A percentile compares a stretch with the other conserved stretches of the same genome.
Evolutionary conservation across 2,888 invertebrate species (phyloP).

Genomic region (Lysandra coridon): DNA sequence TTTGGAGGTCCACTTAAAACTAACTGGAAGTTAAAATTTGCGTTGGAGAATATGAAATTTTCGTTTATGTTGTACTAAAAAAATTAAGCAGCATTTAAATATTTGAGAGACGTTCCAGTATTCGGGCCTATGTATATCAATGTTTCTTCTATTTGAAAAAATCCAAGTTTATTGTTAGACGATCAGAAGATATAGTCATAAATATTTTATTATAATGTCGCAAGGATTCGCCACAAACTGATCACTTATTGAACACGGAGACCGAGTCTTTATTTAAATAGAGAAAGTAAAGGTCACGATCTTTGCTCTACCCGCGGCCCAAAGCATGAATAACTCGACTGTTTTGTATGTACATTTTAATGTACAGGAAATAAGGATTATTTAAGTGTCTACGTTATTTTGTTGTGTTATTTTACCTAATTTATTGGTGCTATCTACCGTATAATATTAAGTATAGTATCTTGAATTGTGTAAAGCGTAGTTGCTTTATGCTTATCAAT

Average conservation of each 20-base stretch:
- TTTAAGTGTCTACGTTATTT: slow-evolving; percentile 5
- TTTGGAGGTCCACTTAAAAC: too few species aligned
- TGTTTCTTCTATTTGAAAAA: too few species aligned
- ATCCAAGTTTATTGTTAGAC: too few species aligned
- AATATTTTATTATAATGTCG: not conserved
- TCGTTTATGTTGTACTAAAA: too few species aligned
- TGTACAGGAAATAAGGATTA: not conserved
- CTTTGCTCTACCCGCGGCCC: slow-evolving; percentile 35
- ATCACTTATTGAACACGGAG: slow-evolving; percentile 30
- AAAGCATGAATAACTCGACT: slow-evolving; percentile 43
- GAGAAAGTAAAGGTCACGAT: slow-evolving; percentile 71
- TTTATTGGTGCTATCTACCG: slow-evolving; percentile 9
- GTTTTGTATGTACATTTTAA: slow-evolving; percentile 35
- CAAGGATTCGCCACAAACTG: not conserved
- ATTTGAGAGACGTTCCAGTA: too few species aligned
- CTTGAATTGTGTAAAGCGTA: not conserved
- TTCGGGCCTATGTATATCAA: too few species aligned
- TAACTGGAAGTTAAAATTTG: too few species aligned
- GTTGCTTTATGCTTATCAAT: not conserved
- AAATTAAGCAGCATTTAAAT: too few species aligned
- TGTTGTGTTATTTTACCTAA: not conserved
- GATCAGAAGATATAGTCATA: too few species aligned
- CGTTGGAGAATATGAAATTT: too few species aligned
- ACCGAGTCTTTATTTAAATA: slow-evolving; percentile 48
- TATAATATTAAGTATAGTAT: not conserved